Evolutionary conservation across 2,797 vertebrate species (phyloP).

Genomic region (Anisognathus igniventris): DNA sequence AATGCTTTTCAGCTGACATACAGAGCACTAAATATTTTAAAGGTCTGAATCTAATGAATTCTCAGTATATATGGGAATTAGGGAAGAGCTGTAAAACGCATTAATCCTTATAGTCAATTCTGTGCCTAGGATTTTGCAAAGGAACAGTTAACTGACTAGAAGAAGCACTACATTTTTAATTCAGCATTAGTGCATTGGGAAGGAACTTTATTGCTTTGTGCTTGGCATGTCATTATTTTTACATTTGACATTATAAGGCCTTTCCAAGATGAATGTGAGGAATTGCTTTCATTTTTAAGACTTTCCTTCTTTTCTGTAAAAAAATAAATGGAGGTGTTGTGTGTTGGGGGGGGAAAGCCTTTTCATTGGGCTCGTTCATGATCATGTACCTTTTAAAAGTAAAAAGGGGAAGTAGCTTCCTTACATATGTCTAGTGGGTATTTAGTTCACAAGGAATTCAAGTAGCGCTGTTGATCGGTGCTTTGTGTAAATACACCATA

Average conservation of each 20-base stretch:
- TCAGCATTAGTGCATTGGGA: conserved; percentile 79
- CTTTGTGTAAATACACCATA: conserved; percentile 90
- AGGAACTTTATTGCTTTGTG: conserved; percentile 88
- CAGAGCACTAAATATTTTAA: conserved; percentile 95
- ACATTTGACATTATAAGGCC: conserved; percentile 93
- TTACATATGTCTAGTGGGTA: conserved; percentile 82
- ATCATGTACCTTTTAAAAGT: conserved; percentile 66
- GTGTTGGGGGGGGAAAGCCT: conserved; percentile 10
- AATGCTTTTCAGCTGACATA: conserved; percentile 90
- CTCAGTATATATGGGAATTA: conserved; percentile 80
- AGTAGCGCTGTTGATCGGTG: conserved; percentile 93
- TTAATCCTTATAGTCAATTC: conserved; percentile 86
- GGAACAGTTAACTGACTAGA: conserved; percentile 84
- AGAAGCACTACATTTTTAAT: conserved; percentile 86
- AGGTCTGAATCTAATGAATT: conserved; percentile 85
- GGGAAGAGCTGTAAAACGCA: conserved; percentile 80
- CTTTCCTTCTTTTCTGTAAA: conserved; percentile 75
- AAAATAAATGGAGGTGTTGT: conserved; percentile 26
- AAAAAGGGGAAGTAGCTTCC: conserved; percentile 77
- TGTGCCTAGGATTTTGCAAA: conserved; percentile 92
- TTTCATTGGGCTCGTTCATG: conserved; percentile 68
- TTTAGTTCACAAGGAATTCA: conserved; percentile 75
- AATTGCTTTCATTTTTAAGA: conserved; percentile 95
- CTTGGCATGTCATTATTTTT: conserved; percentile 94
- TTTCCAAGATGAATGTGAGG: conserved; percentile 97